Evolutionary conservation across 1,140 invertebrate species (phyloP), one percentile per base, ranked within the genome.

Genomic region (Cherax quadricarinatus): DNA sequence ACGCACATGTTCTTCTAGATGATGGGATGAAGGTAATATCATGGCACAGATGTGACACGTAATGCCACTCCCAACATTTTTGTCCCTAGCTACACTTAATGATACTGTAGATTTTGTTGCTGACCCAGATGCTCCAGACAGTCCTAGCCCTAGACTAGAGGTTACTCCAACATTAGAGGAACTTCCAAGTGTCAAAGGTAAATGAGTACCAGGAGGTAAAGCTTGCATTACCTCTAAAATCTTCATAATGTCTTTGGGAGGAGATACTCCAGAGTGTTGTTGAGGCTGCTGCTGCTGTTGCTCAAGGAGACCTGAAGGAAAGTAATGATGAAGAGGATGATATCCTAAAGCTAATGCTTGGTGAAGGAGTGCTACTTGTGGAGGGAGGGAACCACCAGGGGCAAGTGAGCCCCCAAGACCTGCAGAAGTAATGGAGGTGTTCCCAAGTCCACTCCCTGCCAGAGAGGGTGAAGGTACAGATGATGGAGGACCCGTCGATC

Each of bases 21-120:
- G 86, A n/a, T 93, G 92, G 24, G 86, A 79, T 18, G 93, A 93
- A 49, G 93, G 93, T 73, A 94, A 91, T 57, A 94, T 94, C 86
- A 92, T 91, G 24, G 93, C 93, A 90, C 93, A 94, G 62, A 94
- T 93, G 73, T 94, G 93, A 83, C 93, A 94, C 4, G 92, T 94
- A 60, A 93, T 91, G 79, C 90, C 70, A 60, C 70, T 60, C 14
- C 84, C 90, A 70, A 87, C 83, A 86, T 24, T 91, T 73, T 91
- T 91, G 6, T 91, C 90, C 21, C 90, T 80, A 78, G 73, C 85
- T 21, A 49, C 79, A 24, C 70, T 86, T 80, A 75, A 24, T 18
- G 87, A 41, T 21, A 88, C 83, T 30, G 88, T 60, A 10, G 93
- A 90, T 21, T 91, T 53, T 24, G 82, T 78, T 53, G 80, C 82